A percentile compares a stretch with the other conserved stretches of the same genome.
These are phyloP conservation scores for Malacoctenus gilli DNA, from an alignment of 2,797 vertebrate species.

Conservation along the genomic window DNA sequence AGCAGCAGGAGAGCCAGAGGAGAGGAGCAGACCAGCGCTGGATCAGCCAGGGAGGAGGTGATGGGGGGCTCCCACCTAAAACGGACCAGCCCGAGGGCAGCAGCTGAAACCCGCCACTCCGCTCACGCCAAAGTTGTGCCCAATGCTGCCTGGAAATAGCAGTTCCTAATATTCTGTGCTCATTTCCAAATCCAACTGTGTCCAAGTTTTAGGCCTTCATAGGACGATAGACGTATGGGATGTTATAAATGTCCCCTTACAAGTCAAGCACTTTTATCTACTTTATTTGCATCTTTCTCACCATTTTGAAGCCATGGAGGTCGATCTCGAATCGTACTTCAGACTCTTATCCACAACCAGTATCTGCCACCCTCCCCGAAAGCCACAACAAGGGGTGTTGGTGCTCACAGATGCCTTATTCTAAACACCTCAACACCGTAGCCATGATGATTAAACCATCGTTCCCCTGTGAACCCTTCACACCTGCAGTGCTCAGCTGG, in stretches of 20 bases:
- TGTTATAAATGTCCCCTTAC: background rate
- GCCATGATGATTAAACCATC: slow-evolving; percentile 42
- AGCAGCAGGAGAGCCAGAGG: slow-evolving; percentile 75
- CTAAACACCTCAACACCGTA: slow-evolving; percentile 68
- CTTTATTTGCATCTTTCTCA: slow-evolving; percentile 12
- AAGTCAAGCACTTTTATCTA: slow-evolving; percentile 3
- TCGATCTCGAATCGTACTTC: slow-evolving; percentile 55
- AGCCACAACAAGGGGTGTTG: slow-evolving; percentile 46
- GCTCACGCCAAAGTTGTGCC: slow-evolving; percentile 46
- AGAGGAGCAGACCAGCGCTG: slow-evolving; percentile 71
- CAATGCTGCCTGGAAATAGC: slow-evolving; percentile 19
- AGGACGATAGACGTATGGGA: slow-evolving; percentile 20
- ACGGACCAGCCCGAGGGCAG: slow-evolving; percentile 63
- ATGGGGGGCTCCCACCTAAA: slow-evolving; percentile 59
- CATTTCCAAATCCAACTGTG: slow-evolving; percentile 41
- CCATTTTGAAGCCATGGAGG: slow-evolving; percentile 19
- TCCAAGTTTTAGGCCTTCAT: slow-evolving; percentile 21
- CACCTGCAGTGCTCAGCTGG: slow-evolving; percentile 30
- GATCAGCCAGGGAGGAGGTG: slow-evolving; percentile 48
- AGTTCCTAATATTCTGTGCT: slow-evolving; percentile 32
- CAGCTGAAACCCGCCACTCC: slow-evolving; percentile 67
- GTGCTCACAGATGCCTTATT: slow-evolving; percentile 68
- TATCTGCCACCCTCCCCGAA: slow-evolving; percentile 32
- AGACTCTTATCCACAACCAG: slow-evolving; percentile 31
- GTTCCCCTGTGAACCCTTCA: slow-evolving; percentile 28